These are phyloP conservation scores for Bambusicola thoracicus DNA, from an alignment of 2,113 vertebrate species.

Conservation along the genomic window DNA sequence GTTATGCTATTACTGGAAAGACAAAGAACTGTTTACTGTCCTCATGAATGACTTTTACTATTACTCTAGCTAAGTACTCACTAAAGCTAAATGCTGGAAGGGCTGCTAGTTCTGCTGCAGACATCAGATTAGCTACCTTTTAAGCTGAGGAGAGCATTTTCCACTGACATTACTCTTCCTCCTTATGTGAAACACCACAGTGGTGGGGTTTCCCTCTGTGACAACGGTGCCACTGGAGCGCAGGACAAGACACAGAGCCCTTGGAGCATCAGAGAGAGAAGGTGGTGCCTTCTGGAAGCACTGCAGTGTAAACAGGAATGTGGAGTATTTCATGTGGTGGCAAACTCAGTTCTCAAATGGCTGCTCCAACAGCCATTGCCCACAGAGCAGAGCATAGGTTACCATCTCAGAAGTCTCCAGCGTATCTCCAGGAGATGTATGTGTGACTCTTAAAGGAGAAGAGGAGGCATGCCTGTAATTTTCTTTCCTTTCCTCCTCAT, in stretches of 20 bases:
- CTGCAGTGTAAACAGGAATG: background rate
- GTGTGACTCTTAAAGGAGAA: background rate
- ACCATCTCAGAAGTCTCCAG: background rate
- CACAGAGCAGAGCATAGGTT: accelerated
- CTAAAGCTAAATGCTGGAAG: background rate
- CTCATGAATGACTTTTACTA: background rate
- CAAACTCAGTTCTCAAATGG: background rate
- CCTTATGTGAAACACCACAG: background rate
- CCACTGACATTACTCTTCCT: background rate
- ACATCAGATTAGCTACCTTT: background rate
- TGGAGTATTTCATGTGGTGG: background rate
- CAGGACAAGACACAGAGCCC: background rate
- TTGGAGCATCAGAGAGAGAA: background rate
- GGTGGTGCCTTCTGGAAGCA: background rate
- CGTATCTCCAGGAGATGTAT: background rate
- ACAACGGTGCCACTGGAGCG: background rate
- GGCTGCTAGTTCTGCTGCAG: background rate
- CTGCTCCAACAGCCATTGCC: background rate
- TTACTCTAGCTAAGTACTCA: background rate
- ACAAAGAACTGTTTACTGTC: conserved; percentile 2
- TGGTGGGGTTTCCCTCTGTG: background rate
- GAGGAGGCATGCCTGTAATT: background rate
- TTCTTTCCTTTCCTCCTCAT: background rate
- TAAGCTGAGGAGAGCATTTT: background rate
- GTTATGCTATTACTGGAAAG: background rate